Conservation (phyloP, 2,113 vertebrate species). For the Chrysemys picta region DNA sequence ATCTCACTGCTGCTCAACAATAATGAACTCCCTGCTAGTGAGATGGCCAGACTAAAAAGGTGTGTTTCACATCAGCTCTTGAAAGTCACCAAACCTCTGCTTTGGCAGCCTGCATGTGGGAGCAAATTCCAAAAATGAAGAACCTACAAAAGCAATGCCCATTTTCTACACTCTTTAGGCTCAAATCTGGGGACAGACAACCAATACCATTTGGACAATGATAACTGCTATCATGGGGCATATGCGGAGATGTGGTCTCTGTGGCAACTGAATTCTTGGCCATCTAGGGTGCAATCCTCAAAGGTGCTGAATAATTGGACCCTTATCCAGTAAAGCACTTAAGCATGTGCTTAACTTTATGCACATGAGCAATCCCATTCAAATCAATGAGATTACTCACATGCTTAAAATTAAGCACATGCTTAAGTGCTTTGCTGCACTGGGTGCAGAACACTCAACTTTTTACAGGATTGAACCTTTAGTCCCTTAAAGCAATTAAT, state of each 20-base stretch:
- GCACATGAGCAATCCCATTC: background rate
- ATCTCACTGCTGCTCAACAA: background rate
- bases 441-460: background rate
- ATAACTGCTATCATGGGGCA: background rate
- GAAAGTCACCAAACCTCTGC: background rate
- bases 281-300: background rate
- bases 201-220: background rate
- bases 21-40: background rate
- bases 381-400: background rate
- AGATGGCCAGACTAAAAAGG: background rate
- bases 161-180: background rate
- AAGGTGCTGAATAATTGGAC: background rate
- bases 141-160: fast-evolving
- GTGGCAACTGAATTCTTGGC: background rate
- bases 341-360: background rate
- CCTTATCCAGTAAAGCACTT: fast-evolving
- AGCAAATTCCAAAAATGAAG: background rate
- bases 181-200: background rate
- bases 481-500: background rate
- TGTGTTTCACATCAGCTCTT: background rate
- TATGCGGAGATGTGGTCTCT: background rate
- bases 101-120: background rate
- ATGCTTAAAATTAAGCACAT: background rate
- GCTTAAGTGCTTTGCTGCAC: background rate
- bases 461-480: background rate